Evolutionary conservation across 1,140 invertebrate genomes (phyloP).

Genomic region (Prorops nasuta): DNA sequence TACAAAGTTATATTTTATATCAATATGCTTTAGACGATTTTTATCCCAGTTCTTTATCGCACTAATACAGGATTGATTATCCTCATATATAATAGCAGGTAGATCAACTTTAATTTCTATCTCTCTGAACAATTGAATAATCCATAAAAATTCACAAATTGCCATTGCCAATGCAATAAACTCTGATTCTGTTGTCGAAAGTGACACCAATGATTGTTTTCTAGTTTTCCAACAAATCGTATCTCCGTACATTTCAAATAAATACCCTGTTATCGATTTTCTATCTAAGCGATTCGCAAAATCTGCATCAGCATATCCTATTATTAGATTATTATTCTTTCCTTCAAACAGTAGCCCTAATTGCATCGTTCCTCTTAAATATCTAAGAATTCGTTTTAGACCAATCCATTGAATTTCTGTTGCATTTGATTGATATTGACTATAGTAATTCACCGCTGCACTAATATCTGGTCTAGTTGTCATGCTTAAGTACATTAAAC

Average conservation of each 20-base stretch:
- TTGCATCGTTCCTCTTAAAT: constrained; percentile 5
- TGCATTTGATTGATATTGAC: background rate
- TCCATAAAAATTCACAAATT: background rate
- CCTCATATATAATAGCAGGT: background rate
- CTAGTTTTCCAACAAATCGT: constrained; percentile 7
- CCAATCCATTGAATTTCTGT: constrained; percentile 1
- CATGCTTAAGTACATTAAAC: constrained; percentile 8
- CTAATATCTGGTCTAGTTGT: constrained; percentile 6
- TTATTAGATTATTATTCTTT: background rate
- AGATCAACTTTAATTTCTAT: constrained; percentile 29
- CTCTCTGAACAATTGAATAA: constrained; percentile 15
- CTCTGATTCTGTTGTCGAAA: constrained; percentile 51
- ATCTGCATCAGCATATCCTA: constrained; percentile 9
- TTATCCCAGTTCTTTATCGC: background rate
- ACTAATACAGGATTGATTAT: background rate
- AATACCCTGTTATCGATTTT: constrained; percentile 1
- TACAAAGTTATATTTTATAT: background rate
- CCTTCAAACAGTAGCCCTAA: constrained; percentile 1
- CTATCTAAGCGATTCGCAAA: constrained; percentile 4
- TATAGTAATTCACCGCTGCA: constrained; percentile 1
- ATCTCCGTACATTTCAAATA: constrained; percentile 6
- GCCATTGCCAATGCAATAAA: constrained; percentile 42
- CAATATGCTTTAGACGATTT: constrained; percentile 1
- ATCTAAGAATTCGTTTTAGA: constrained; percentile 10
- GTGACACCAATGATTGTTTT: constrained; percentile 51